Evolutionary conservation across 2,797 vertebrate species (phyloP), one percentile per base, ranked within the genome.

Genomic region (Heliangelus exortis): DNA sequence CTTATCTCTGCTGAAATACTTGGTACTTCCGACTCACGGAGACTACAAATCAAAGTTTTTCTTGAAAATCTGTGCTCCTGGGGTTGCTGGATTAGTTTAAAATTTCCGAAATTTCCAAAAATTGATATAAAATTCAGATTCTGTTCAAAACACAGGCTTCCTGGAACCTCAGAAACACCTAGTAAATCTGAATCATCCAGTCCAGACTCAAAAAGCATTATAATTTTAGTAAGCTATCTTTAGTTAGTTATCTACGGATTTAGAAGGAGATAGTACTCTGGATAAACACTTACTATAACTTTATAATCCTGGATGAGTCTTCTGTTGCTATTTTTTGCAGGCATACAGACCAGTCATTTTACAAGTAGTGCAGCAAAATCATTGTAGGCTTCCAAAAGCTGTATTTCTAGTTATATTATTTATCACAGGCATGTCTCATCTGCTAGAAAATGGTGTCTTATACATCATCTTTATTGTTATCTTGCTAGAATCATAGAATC

Each of bases 341-440:
- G 18, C 19, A n/a, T 45, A n/a, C 7, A 36, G 19, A 29, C 12
- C 4, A 9, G 5, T 9, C 25, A 6, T 77, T 93, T 76, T 61
- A 57, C 21, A 68, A 57, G 33, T 67, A 6, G 3, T 2, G 0
- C 20, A 45, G 2, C 0, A 0, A 51, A 55, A 45, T 41, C 10
- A 3, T 28, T 50, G 15, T 26, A 28, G 13, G 6, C 53, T 6
- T 58, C 48, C 51, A 41, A 36, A 78, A n/a, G 16, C 19, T 78
- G 0, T 59, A n/a, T 87, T 55, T 90, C 43, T 59, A 59, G 26
- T 57, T 31, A 36, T 0, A 1, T 39, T 84, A 34, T 15, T 31
- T 90, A 12, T 73, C 63, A 83, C 54, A 87, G n/a, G 15, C 1
- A 2, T 48, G 3, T 26, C 34, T 65, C 18, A 76, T 87, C 39